Evolutionary conservation across 53 echinoderm and acorn worm species (phyloP).

Genomic region (Zoroaster sp.): DNA sequence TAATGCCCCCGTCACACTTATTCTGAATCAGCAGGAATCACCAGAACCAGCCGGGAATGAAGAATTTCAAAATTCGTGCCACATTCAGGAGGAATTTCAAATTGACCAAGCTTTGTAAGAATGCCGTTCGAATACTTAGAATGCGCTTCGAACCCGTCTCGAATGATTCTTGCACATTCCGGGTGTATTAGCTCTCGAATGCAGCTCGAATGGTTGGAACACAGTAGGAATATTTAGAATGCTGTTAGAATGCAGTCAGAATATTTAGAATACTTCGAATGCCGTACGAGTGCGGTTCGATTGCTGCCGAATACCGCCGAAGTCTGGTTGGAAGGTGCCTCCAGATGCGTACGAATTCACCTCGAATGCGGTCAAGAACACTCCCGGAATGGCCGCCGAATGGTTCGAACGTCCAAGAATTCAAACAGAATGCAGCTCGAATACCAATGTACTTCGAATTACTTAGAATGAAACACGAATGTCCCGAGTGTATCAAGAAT

Average conservation of each 20-base stretch:
- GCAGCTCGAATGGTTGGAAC: not conserved
- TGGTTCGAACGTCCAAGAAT: conserved; percentile 32
- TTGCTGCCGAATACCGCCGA: not conserved
- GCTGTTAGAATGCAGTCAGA: too few relatives aligned
- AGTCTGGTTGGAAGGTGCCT: conserved; percentile 1
- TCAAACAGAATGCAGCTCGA: too few relatives aligned
- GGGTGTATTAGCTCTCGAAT: too few relatives aligned
- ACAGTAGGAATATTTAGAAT: too few relatives aligned
- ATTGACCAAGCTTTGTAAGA: too few relatives aligned
- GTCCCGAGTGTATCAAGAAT: conserved; percentile 43
- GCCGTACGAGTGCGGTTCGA: conserved; percentile 31
- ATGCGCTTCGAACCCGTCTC: too few relatives aligned
- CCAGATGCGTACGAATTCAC: not conserved
- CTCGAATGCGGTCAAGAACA: conserved; percentile 32
- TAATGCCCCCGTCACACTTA: too few relatives aligned
- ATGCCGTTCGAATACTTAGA: too few relatives aligned
- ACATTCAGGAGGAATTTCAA: not conserved
- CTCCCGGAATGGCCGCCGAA: conserved; percentile 17
- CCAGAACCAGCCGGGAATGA: not conserved
- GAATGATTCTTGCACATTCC: too few relatives aligned
- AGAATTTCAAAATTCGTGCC: not conserved
- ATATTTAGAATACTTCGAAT: conserved; percentile 24
- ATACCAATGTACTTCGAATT: conserved; percentile 39
- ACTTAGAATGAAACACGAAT: conserved; percentile 47
- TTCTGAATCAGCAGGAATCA: too few relatives aligned